Evolutionary conservation across 2,797 vertebrate genomes (phyloP).

Genomic region (Pangasius larnaudii): DNA sequence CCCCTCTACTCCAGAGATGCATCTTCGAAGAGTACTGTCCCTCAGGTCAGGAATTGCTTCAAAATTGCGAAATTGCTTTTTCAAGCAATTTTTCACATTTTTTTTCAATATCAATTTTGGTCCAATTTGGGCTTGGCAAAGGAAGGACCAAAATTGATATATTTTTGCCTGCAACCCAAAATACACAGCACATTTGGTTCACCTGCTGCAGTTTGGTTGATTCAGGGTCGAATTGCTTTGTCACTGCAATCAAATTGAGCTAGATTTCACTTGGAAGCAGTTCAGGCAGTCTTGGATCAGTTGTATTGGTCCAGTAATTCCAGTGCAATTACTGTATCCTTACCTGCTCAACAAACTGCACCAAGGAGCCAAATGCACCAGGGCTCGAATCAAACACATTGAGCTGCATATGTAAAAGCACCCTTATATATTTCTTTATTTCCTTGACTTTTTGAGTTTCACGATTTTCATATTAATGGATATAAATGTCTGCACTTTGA

Average conservation of each 20-base stretch:
- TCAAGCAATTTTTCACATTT: too few species aligned
- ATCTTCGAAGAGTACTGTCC: slow-evolving; percentile 77
- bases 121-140: too few species aligned
- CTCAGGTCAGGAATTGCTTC: slow-evolving; percentile 74
- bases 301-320: background rate
- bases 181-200: background rate
- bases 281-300: background rate
- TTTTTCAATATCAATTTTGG: too few species aligned
- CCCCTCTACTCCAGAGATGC: slow-evolving; percentile 84
- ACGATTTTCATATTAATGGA: slow-evolving; percentile 19
- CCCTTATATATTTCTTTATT: background rate
- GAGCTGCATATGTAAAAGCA: background rate
- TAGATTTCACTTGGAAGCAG: background rate
- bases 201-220: background rate
- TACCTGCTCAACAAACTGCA: background rate
- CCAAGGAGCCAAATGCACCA: background rate
- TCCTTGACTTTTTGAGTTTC: background rate
- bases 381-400: background rate
- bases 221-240: background rate
- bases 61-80: background rate
- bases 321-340: background rate
- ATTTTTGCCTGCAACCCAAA: background rate
- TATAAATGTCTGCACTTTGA: slow-evolving; percentile 16
- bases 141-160: background rate
- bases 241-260: background rate